Percentiles rank a stretch among this genome's conserved stretches.
Conservation (phyloP, 2,888 invertebrate genomes). For the Macrosoma leucophasiata region DNA sequence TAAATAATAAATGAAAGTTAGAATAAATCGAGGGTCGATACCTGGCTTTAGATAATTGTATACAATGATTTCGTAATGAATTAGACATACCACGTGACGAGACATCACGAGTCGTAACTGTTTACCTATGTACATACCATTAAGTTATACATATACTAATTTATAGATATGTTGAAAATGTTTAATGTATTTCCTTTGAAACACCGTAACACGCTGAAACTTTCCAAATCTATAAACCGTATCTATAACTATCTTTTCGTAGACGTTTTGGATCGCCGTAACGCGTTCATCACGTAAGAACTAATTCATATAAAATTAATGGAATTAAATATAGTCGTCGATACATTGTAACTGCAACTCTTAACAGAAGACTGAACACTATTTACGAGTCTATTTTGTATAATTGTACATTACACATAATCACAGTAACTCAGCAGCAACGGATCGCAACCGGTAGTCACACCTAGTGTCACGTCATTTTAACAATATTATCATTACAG, state of each 20-base stretch:
- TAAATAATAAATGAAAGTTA: conserved; percentile 65
- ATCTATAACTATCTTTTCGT: conserved; percentile 19
- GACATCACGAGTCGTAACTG: conserved; percentile 28
- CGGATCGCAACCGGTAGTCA: conserved; percentile 33
- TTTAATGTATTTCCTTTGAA: conserved; percentile 38
- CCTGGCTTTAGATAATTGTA: conserved; percentile 74
- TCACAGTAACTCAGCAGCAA: conserved; percentile 40
- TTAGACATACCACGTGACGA: conserved; percentile 28
- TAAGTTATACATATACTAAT: conserved; percentile 46
- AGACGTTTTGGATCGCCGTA: conserved; percentile 17
- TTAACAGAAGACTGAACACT: conserved; percentile 72
- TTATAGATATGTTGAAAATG: conserved; percentile 40
- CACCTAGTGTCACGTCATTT: conserved; percentile 59
- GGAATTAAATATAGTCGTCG: conserved; percentile 35
- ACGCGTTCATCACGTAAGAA: conserved; percentile 26
- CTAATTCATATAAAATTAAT: conserved; percentile 24
- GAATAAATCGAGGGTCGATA: conserved; percentile 62
- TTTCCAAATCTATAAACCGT: conserved; percentile 32
- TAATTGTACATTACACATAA: conserved; percentile 62
- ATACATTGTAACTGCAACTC: conserved; percentile 34
- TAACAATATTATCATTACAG: conserved; percentile 75
- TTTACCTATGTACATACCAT: conserved; percentile 49
- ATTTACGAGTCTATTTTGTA: conserved; percentile 73
- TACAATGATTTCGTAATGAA: conserved; percentile 57
- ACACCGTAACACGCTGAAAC: conserved; percentile 30